phyloP scores from a whole-genome alignment of 2,113 vertebrate species.

The Copsychus sechellarum region DNA sequence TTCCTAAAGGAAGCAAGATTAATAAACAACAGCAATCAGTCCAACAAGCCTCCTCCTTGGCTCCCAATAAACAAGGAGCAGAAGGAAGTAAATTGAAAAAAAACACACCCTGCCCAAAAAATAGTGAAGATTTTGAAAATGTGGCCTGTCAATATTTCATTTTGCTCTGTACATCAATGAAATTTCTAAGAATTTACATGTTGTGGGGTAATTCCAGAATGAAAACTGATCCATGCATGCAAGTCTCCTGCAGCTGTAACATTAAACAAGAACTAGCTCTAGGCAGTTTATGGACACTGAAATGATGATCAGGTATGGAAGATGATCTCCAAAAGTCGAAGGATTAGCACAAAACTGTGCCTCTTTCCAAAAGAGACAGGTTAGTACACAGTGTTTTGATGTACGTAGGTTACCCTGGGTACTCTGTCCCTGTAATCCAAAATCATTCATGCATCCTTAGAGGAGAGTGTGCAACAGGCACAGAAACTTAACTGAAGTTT shows the following conservation, averaged over 20 bases:
- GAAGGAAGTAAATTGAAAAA: not conserved
- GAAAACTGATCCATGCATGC: not conserved
- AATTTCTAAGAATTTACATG: not conserved
- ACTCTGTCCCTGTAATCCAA: not conserved
- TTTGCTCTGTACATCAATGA: not conserved
- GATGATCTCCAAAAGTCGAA: not conserved
- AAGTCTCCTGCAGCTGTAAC: not conserved
- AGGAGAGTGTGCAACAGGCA: not conserved
- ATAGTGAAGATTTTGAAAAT: not conserved
- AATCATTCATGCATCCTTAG: not conserved
- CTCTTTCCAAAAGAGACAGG: not conserved
- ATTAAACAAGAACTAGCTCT: not conserved
- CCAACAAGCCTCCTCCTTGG: not conserved
- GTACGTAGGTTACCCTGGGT: not conserved
- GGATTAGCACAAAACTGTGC: not conserved
- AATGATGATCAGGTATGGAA: not conserved
- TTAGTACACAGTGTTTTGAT: not conserved
- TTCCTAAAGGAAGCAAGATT: slow-evolving; percentile 23
- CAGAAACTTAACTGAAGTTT: not conserved
- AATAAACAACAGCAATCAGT: slow-evolving; percentile 29
- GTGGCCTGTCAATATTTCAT: not conserved
- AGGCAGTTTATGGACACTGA: not conserved
- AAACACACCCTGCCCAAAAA: rapidly evolving
- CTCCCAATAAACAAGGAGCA: not conserved
- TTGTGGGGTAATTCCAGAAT: not conserved